Percentiles rank a stretch among this genome's conserved stretches.
Conservation (phyloP, 1,140 invertebrate genomes). For the Bicyclus anynana region DNA sequence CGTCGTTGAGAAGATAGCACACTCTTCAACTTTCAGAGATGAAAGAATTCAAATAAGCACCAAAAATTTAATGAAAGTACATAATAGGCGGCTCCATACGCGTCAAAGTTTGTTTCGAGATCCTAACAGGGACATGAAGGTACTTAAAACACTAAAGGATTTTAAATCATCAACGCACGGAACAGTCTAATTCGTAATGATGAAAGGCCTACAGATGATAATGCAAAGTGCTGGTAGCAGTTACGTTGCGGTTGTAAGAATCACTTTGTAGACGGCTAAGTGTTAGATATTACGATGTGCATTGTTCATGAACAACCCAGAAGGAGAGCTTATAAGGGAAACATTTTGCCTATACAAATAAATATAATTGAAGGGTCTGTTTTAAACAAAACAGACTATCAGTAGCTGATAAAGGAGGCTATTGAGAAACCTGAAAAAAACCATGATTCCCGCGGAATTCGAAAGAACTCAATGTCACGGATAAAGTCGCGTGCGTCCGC, state of each 20-base stretch:
- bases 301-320: too few relatives aligned
- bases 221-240: not conserved
- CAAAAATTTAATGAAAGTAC: slow-evolving; percentile 4
- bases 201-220: not conserved
- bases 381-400: too few relatives aligned
- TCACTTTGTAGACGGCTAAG: not conserved
- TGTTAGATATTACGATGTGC: not conserved
- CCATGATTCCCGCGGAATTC: too few relatives aligned
- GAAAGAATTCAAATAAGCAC: slow-evolving; percentile 7
- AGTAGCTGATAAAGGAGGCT: too few relatives aligned
- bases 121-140: not conserved
- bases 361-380: too few relatives aligned
- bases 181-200: slow-evolving; percentile 2
- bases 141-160: slow-evolving; percentile 4
- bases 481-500: too few relatives aligned
- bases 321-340: too few relatives aligned
- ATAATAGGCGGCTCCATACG: slow-evolving; percentile 1
- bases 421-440: too few relatives aligned
- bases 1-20: not conserved
- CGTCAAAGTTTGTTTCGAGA: slow-evolving; percentile 3
- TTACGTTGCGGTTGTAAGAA: not conserved
- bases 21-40: slow-evolving; percentile 2
- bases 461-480: too few relatives aligned
- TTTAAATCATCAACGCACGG: not conserved
- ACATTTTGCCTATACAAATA: too few relatives aligned